Conservation (phyloP, 2,888 invertebrate species). For the Brachycybe producta region DNA sequence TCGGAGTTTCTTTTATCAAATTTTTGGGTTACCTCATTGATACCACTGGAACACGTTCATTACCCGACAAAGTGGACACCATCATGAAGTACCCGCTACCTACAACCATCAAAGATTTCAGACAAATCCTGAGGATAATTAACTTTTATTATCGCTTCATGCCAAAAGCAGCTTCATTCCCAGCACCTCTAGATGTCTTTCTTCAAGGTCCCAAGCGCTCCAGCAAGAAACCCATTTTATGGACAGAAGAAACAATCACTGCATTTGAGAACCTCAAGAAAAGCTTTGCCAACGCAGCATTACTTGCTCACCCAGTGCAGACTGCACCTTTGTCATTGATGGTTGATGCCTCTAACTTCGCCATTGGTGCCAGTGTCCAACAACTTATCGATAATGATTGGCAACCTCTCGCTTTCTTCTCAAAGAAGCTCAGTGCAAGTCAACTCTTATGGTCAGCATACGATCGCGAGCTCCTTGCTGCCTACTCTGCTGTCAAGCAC, state of each 20-base stretch:
- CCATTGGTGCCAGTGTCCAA: conserved; percentile 25
- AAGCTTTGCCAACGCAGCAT: not conserved
- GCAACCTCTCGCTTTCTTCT: conserved; percentile 24
- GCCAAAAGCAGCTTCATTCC: conserved; percentile 13
- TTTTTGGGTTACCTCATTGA: too few relatives aligned
- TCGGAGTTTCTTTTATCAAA: too few relatives aligned
- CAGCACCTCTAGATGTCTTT: conserved; percentile 1
- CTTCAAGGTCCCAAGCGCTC: not conserved
- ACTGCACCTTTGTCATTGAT: not conserved
- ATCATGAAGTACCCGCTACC: not conserved
- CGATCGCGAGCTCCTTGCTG: conserved; percentile 16
- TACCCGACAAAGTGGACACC: not conserved
- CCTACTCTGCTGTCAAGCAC: conserved; percentile 14
- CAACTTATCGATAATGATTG: conserved; percentile 21
- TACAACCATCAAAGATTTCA: conserved; percentile 12
- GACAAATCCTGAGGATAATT: conserved; percentile 19
- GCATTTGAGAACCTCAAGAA: not conserved
- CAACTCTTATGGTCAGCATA: conserved; percentile 30
- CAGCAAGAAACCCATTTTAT: not conserved
- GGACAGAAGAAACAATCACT: not conserved
- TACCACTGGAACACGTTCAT: too few relatives aligned
- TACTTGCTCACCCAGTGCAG: not conserved
- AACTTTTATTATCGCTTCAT: conserved; percentile 22
- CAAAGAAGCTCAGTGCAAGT: too few relatives aligned
- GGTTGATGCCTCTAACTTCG: conserved; percentile 22